Evolutionary conservation across 2,888 invertebrate genomes (phyloP), one percentile per base, ranked within the genome.

Genomic region (Drosophila neonasuta): DNA sequence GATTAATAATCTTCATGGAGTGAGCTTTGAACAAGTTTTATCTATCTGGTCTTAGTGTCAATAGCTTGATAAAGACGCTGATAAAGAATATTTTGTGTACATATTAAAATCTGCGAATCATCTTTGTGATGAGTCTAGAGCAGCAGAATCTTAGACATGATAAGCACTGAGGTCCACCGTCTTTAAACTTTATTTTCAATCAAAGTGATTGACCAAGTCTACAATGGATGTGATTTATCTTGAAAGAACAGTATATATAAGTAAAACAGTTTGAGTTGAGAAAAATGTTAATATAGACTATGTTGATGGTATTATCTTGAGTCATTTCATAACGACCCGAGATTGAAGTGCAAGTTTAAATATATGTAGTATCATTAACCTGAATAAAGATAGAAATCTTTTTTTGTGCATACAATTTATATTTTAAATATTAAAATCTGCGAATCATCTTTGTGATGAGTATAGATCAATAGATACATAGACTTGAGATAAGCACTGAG

Each of bases 1-100:
- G 52, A 15, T 36, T 6, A n/a, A 36, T 56, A 55, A 68, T 34
- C 15, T 52, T 13, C 15, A 17, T 24, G 29, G 17, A 34, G 11
- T n/a, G 24, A 42, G 39, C 44, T 56, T 56, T 48, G n/a, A 48
- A n/a, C n/a, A 9, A 13, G 4, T 32, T n/a, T 67, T 49, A 70
- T 64, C 50, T 64, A n/a, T 42, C 29, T 8, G 6, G 13, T 9
- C 36, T 10, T 29, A 30, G 17, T 48, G 34, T 64, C 10, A 32
- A 29, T 48, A 30, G 4, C 17, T n/a, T 48, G 57, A 17, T 45
- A 24, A 24, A 24, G n/a, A 15, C n/a, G 32, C 17, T 32, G 17
- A 66, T 56, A 39, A 56, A 45, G 15, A 34, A n/a, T 29, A 29
- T 29, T 17, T 24, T 32, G 20, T n/a, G 5, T 17, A 30, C 17